These are phyloP conservation scores for Peromyscus maniculatus DNA, from an alignment of 2,113 vertebrate genomes.

Conservation along the genomic window DNA sequence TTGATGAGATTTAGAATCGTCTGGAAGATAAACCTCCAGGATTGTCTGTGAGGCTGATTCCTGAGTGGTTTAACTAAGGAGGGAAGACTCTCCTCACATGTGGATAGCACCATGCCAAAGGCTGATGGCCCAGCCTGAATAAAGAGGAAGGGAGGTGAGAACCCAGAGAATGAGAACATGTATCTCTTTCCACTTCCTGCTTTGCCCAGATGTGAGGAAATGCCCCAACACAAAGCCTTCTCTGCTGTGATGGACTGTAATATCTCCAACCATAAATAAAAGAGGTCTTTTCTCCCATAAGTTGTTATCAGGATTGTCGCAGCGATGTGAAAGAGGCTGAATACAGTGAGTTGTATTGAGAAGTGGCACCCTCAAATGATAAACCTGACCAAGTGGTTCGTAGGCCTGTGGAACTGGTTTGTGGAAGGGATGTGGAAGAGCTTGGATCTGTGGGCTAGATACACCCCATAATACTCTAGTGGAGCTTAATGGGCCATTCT, in stretches of 20 bases:
- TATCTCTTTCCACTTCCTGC: neutral
- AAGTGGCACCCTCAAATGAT: neutral
- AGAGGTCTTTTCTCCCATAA: neutral
- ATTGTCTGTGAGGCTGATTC: neutral
- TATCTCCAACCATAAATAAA: neutral
- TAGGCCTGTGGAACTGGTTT: neutral
- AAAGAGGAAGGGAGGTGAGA: neutral
- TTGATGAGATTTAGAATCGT: neutral
- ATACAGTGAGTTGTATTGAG: too few species aligned
- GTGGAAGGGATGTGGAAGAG: neutral
- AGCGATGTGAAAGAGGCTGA: neutral
- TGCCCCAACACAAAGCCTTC: neutral
- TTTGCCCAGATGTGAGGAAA: neutral
- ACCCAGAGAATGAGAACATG: too few species aligned
- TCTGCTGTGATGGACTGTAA: neutral
- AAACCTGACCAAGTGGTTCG: neutral
- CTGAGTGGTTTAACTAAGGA: neutral
- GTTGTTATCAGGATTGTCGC: neutral
- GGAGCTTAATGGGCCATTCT: neutral
- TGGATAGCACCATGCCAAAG: too few species aligned
- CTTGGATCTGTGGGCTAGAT: neutral
- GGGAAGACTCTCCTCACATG: neutral
- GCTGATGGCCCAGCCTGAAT: neutral
- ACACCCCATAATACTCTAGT: neutral
- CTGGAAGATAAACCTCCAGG: neutral